Percentiles rank a stretch among this genome's conserved stretches.
Conservation (phyloP, 2,888 invertebrate genomes). For the Cryptocheilus praepositus region DNA sequence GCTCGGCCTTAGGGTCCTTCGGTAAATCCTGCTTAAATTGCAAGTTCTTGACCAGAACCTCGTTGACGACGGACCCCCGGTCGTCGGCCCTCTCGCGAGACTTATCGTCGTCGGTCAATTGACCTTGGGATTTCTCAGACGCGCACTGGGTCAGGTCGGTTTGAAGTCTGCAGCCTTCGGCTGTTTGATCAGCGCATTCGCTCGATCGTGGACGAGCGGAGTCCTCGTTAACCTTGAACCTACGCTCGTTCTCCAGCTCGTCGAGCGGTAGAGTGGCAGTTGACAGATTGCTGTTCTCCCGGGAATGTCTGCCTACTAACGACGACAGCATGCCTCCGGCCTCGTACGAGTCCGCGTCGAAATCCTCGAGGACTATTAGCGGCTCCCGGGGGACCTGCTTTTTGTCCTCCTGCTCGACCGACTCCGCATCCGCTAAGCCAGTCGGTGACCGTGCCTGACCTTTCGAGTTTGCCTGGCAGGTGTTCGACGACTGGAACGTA, state of each 20-base stretch:
- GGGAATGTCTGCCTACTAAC: slow-evolving; percentile 37
- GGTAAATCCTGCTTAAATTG: slow-evolving; percentile 65
- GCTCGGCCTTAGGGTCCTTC: slow-evolving; percentile 21
- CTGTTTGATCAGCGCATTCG: slow-evolving; percentile 13
- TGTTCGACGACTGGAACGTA: slow-evolving; percentile 50
- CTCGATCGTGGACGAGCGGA: slow-evolving; percentile 19
- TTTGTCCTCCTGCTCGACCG: slow-evolving; percentile 22
- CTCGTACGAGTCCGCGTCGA: slow-evolving; percentile 23
- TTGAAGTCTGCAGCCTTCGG: slow-evolving; percentile 8
- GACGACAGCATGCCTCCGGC: slow-evolving; percentile 4
- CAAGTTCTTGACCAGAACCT: slow-evolving; percentile 63
- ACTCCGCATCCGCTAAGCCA: slow-evolving; percentile 18
- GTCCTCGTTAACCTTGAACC: slow-evolving; percentile 40
- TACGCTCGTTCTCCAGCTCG: slow-evolving; percentile 45
- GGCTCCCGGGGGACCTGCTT: slow-evolving; percentile 21
- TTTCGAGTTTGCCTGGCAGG: slow-evolving; percentile 22
- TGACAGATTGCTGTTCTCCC: slow-evolving; percentile 50
- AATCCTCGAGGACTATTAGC: slow-evolving; percentile 41
- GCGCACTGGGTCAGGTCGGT: neutral
- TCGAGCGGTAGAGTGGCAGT: slow-evolving; percentile 47
- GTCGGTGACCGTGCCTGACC: slow-evolving; percentile 21
- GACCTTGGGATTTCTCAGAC: neutral
- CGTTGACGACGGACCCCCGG: slow-evolving; percentile 56
- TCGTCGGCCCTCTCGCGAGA: slow-evolving; percentile 34
- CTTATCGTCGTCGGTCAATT: slow-evolving; percentile 8